phyloP scores from a whole-genome alignment of 2,113 vertebrate genomes.

The Sceloporus undulatus region DNA sequence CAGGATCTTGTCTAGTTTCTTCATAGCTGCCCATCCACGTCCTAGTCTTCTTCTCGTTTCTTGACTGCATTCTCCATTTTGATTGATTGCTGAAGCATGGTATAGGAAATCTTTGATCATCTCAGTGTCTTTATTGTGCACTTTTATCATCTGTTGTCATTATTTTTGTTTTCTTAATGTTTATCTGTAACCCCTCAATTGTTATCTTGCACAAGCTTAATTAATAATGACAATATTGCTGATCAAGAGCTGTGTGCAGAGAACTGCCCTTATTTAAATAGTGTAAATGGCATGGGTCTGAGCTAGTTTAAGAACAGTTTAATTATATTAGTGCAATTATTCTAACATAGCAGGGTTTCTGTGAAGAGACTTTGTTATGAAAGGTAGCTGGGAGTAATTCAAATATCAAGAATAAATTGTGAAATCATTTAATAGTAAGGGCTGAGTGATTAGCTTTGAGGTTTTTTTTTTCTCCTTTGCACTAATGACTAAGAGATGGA shows the following conservation, averaged over 20 bases:
- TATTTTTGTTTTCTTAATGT: no score
- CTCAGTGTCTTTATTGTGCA: no score
- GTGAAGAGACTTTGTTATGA: constrained; percentile 25
- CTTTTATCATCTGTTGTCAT: no score
- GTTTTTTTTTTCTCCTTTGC: constrained; percentile 46
- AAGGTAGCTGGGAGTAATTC: constrained; percentile 54
- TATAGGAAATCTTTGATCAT: no score
- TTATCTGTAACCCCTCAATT: no score
- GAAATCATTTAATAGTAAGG: constrained; percentile 51
- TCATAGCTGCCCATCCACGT: no score
- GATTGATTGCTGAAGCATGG: no score
- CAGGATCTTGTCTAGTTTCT: no score
- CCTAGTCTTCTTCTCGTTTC: no score
- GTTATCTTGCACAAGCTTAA: not conserved
- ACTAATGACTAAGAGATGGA: constrained; percentile 53
- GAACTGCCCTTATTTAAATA: not conserved
- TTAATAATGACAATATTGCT: not conserved
- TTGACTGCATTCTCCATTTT: no score
- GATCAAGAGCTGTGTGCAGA: not conserved
- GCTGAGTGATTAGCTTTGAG: constrained; percentile 47
- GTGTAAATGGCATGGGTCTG: constrained; percentile 5
- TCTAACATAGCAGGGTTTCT: constrained; percentile 14
- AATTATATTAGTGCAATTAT: constrained; percentile 21
- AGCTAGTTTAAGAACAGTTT: constrained; percentile 6
- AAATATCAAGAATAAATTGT: constrained; percentile 57